Base-by-base conservation (phyloP, 2,797 vertebrate species). In the Periophthalmus magnuspinnatus region DNA sequence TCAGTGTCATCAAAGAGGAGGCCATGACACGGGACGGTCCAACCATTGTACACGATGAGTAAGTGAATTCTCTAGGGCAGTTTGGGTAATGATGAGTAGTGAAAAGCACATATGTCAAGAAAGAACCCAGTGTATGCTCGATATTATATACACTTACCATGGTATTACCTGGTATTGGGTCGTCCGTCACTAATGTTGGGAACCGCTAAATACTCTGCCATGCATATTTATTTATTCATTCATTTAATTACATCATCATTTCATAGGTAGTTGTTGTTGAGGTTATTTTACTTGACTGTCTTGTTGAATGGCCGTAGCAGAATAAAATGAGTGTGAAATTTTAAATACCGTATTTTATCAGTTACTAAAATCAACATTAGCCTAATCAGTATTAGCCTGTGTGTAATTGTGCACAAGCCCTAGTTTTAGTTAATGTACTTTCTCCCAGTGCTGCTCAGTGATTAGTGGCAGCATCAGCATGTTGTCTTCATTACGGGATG, bases 1-100 rank as follows among this genome's bases (percentile, higher is more conserved):
- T 99, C 92, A 98, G 96, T 34, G 96, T 99, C 89, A 98, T 99
- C 90, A 99, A 97, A 90, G 97, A 99, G 92, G 97, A 99, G 94
- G 96, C 97, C 90, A 95, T 97, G 94, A 96, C 96, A 11, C 93
- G 97, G 82, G 97, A 99, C 68, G 97, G 97, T 72, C 97, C 98
- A 89, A 99, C 97, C 84, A 98, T 99, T 63, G 94, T 99, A 82
- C 98, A 99, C 13, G 97, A 99, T 81, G 98, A 99, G 98, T 99
- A 94, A 9, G 2, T 21, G 8, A 22, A 4, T n/a, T 52, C 7
- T 52, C 50, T 52, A 6, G 1, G 7, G 38, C 38, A 41, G 41
- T 10, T 41, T 41, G 38, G 13, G 38, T 41, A 13, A 2, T 41
- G 11, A 41, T 11, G 38, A 14, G 4, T 45, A 16, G 11, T 41